A percentile compares a stretch with the other conserved stretches of the same genome.
Evolutionary conservation across 2,113 vertebrate genomes (phyloP).

Genomic region (Oncorhynchus gorbuscha): DNA sequence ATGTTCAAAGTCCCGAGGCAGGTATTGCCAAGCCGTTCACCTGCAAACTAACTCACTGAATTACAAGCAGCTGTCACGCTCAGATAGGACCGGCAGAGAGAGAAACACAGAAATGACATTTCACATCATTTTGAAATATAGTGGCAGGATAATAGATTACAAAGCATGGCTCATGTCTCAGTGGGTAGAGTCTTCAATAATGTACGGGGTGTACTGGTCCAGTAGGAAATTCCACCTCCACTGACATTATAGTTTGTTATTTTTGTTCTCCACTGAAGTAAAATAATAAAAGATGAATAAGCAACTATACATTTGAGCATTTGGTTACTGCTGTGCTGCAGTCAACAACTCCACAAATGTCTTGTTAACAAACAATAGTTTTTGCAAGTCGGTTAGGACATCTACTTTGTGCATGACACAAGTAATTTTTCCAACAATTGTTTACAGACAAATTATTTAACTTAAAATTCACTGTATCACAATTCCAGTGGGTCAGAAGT

Average conservation of each 20-base stretch:
- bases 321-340: slow-evolving; percentile 9
- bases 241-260: slow-evolving; percentile 45
- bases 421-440: too few species aligned
- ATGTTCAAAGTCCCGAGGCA: slow-evolving; percentile 33
- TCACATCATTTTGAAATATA: slow-evolving; percentile 54
- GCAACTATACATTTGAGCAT: slow-evolving; percentile 22
- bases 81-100: slow-evolving; percentile 22
- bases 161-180: slow-evolving; percentile 40
- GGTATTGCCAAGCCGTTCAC: slow-evolving; percentile 26
- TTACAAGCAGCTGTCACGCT: slow-evolving; percentile 45
- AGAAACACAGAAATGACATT: slow-evolving; percentile 35
- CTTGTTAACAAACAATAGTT: too few species aligned
- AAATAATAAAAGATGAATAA: slow-evolving; percentile 50
- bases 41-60: slow-evolving; percentile 22
- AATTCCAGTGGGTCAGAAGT: too few species aligned
- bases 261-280: slow-evolving; percentile 41
- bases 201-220: slow-evolving; percentile 34
- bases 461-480: too few species aligned
- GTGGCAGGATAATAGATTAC: slow-evolving; percentile 50
- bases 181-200: slow-evolving; percentile 55
- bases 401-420: too few species aligned
- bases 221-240: slow-evolving; percentile 42
- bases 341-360: background rate
- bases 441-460: too few species aligned
- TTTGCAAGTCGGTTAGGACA: too few species aligned